A percentile compares a stretch with the other conserved stretches of the same genome.
Evolutionary conservation across 2,888 invertebrate genomes (phyloP).

Genomic region (Cynaeus angustus): DNA sequence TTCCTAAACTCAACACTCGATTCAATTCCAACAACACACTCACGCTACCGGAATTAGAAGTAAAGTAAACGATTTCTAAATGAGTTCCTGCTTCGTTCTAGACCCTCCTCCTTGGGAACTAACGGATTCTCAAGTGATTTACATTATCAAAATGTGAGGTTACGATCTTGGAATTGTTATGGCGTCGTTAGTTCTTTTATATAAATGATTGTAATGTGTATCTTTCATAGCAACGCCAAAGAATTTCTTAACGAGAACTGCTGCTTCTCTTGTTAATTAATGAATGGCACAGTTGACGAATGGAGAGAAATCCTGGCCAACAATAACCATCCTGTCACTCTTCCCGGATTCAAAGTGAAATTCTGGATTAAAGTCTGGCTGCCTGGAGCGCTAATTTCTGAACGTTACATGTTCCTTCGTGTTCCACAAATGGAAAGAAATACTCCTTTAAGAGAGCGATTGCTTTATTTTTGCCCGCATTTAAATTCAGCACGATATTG

Average conservation of each 20-base stretch:
- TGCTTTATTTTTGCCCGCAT: slow-evolving; percentile 26
- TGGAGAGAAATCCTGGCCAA: slow-evolving; percentile 9
- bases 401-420: slow-evolving; percentile 18
- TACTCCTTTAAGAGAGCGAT: slow-evolving; percentile 3
- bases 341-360: slow-evolving; percentile 15
- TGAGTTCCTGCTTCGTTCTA: slow-evolving; percentile 20
- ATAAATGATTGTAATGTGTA: slow-evolving; percentile 41
- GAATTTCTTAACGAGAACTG: slow-evolving; percentile 25
- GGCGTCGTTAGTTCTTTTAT: slow-evolving; percentile 1
- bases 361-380: slow-evolving; percentile 19
- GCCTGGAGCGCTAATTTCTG: slow-evolving; percentile 38
- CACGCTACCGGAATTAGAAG: slow-evolving; percentile 25
- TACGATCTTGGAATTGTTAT: slow-evolving; percentile 3
- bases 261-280: slow-evolving; percentile 33
- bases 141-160: slow-evolving; percentile 21
- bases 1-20: slow-evolving; percentile 21
- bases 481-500: slow-evolving; percentile 36
- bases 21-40: slow-evolving; percentile 27
- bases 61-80: slow-evolving; percentile 35
- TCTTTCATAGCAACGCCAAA: slow-evolving; percentile 13
- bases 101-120: not conserved
- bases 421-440: slow-evolving; percentile 17
- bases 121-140: slow-evolving; percentile 21
- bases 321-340: slow-evolving; percentile 27
- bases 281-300: slow-evolving; percentile 35